Evolutionary conservation across 2,888 invertebrate species (phyloP).

Genomic region (Anodontia alba): DNA sequence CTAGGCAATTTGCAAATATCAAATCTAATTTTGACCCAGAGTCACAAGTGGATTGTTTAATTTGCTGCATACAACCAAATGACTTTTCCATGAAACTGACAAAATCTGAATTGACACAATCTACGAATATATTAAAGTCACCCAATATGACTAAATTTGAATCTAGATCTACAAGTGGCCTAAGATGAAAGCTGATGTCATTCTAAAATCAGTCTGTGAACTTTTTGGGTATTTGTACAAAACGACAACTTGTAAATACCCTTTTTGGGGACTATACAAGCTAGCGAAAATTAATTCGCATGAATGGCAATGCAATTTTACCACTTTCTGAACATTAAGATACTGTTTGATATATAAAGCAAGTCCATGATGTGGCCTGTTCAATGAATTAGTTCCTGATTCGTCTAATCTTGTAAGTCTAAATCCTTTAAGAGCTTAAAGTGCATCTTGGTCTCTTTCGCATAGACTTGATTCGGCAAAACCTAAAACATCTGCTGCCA

Average conservation of each 20-base stretch:
- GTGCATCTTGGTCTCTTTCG: neutral
- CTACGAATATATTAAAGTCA: neutral
- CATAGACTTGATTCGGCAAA: slow-evolving; percentile 25
- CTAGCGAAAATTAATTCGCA: slow-evolving; percentile 4
- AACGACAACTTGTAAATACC: neutral
- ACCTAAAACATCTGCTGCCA: slow-evolving; percentile 6
- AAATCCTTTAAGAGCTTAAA: neutral
- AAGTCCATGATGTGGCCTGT: slow-evolving; percentile 30
- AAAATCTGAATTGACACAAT: neutral
- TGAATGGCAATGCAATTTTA: neutral
- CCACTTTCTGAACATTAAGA: slow-evolving; percentile 2
- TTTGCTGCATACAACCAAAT: neutral
- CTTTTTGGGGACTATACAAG: neutral
- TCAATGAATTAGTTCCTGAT: neutral
- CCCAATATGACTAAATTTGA: neutral
- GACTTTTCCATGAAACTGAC: neutral
- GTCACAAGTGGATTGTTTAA: neutral
- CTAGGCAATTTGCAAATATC: neutral
- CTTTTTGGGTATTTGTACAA: neutral
- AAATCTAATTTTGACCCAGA: neutral
- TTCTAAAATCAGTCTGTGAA: neutral
- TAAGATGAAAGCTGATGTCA: neutral
- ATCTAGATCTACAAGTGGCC: neutral
- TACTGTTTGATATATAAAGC: slow-evolving; percentile 11
- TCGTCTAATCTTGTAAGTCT: neutral